Base-by-base conservation (phyloP, 1,140 invertebrate genomes). In the Adoxophyes honmai region DNA sequence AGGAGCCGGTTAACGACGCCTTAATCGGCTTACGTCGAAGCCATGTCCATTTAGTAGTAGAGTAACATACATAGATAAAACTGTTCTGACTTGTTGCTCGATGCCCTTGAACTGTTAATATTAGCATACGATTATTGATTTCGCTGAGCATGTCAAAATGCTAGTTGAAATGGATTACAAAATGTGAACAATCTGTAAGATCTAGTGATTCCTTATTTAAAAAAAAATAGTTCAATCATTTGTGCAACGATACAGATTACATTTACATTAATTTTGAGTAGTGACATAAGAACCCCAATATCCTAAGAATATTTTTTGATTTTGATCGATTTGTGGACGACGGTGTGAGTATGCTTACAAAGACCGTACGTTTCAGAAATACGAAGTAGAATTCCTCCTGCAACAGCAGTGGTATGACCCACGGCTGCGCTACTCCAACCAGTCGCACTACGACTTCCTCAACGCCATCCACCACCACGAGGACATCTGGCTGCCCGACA, bases 321-420 rank as follows among this genome's bases (percentile, higher is more conserved):
- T 28, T 28, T 6, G 21, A 6, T 6, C 21, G 6, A 3, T 28
- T 28, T 28, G 21, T 6, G 21, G 6, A 2, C 21, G 21, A 28
- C 21, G 6, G 21, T 28, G 2, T 28, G 21, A 6, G 21, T 2
- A 28, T 28, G 21, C 2, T 28, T 2, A 28, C 21, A 28, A 7
- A 13, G 8, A 1, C n/a, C 9, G n/a, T 39, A 51, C 14, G 18
- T 89, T 90, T 7, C 91, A 97, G 96, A 97, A 97, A 95, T 98
- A 98, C 90, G 96, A 98, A 89, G 96, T 97, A 66, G 96, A 97
- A 86, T 97, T 98, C 85, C 89, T 97, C 55, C 91, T 97, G 53
- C 95, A 97, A 76, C 96, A 97, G 85, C 95, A 96, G 86, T 97
- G 96, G 96, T 94, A 94, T 79, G 96, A 98, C 86, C 95, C 95